phyloP scores from a whole-genome alignment of 2,797 vertebrate species.

The Chelonia mydas region DNA sequence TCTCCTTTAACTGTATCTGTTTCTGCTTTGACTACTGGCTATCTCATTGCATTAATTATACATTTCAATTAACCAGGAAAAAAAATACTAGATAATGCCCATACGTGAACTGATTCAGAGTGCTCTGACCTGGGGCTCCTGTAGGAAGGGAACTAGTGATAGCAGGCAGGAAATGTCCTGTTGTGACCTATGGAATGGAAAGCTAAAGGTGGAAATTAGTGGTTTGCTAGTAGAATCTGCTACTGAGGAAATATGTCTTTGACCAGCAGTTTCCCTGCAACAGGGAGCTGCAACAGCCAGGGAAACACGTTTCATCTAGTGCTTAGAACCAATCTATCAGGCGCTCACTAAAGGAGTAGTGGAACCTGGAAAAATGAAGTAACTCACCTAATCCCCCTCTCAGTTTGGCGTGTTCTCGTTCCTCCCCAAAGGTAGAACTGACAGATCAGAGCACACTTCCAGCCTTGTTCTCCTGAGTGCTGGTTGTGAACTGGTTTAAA shows the following conservation, averaged over 20 bases:
- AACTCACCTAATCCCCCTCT: slow-evolving; percentile 1
- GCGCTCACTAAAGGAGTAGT: background rate
- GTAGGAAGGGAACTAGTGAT: background rate
- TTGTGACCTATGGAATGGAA: background rate
- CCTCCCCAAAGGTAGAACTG: background rate
- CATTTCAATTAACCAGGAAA: background rate
- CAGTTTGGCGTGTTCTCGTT: background rate
- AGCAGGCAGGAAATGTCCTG: background rate
- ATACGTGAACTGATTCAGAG: background rate
- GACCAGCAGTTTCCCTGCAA: background rate
- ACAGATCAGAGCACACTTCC: background rate
- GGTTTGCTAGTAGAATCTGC: background rate
- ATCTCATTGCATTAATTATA: background rate
- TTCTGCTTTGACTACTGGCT: background rate
- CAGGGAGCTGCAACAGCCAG: background rate
- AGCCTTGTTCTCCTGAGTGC: background rate
- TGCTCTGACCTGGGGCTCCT: background rate
- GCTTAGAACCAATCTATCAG: background rate
- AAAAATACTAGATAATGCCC: background rate
- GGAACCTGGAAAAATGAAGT: background rate
- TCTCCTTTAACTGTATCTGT: background rate
- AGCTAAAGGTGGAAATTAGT: background rate
- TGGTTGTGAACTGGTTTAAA: background rate
- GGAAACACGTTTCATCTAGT: background rate
- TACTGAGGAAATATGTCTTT: background rate